Base-by-base conservation (phyloP, 2,888 invertebrate genomes). In the Brachypalpus laphriformis region DNA sequence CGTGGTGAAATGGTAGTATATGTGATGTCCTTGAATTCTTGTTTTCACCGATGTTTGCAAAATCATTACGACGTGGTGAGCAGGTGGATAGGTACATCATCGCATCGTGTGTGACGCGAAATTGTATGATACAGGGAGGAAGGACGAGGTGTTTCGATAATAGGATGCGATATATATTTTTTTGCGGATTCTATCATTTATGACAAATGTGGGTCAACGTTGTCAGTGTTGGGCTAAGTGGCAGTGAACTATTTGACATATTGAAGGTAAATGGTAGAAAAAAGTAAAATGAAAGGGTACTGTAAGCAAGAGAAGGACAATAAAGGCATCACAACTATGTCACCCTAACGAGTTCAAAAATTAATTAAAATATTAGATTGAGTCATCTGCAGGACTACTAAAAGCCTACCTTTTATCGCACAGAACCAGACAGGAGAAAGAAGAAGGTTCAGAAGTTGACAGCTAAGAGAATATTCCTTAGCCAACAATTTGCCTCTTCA, bases 11-110 rank as follows among this genome's bases (percentile, higher is more conserved):
- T 40, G 22, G 8, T 28, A 49, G 18, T 16, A 56, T 18, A 11
- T 9, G 14, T 9, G 57, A 47, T 70, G 70, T 57, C 70, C 57
- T 71, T 71, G 70, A 71, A 57, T 57, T 47, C 20, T 14, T 51
- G 65, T 51, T 51, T 22, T 37, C 7, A 20, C n/a, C 18, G 45
- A 40, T 72, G 54, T 47, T 65, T 70, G 70, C 34, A 70, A 22
- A 31, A 45, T 45, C 45, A 47, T 57, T 56, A 42, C 56, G 28
- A 45, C 56, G 31, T 28, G 14, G 9, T 47, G 40, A 66, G 40
- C 51, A 40, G 20, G 51, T 22, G 37, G 9, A 40, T 37, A 54
- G 14, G 40, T 22, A 66, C 20, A 51, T n/a, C n/a, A n/a, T 18
- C 5, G 51, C 6, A 22, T 6, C 25, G 54, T 31, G 8, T 28